Evolutionary conservation across 1,140 invertebrate genomes (phyloP), one percentile per base, ranked within the genome.

Genomic region (Drosophila melanica): DNA sequence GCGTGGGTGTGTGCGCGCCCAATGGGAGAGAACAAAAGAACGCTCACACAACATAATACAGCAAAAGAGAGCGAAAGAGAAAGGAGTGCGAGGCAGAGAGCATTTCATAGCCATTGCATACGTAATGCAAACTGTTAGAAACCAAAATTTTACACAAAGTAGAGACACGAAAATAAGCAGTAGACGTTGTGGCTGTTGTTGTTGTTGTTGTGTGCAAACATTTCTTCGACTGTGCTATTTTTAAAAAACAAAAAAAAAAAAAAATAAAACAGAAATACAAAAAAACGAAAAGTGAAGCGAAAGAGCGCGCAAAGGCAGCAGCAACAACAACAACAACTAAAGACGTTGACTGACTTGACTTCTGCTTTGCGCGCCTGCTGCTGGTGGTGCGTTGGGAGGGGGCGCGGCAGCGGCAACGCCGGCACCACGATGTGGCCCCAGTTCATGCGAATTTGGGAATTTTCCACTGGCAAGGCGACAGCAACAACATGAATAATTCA

Each of bases 401-500:
- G 50, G 42, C 45, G 54, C 42, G 9, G 42, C 47, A 54, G 64
- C 44, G 66, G 47, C 53, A 39, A 74, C 35, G 66, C 78, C 79
- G 79, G 82, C 81, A 75, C 45, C 79, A 54, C 55, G 55, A 54
- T 60, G 70, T 55, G 64, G 48, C 55, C 55, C 65, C 79, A 87
- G 76, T 87, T 87, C 82, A 89, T 87, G 79, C 82, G 82, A 89
- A 89, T 87, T 87, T 87, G 82, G 82, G 79, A 87, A 87, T 87
- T 87, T 87, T 87, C 82, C 82, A 87, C 84, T 89, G 84, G 84
- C 84, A 79, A 57, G 64, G 75, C 62, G 45, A 71, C 79, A 75
- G 55, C 69, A 84, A 72, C 76, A 87, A 76, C 82, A 89, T 87
- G 84, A 87, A 87, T 87, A 89, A 87, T 87, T 87, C 82, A 87